phyloP scores from a whole-genome alignment of 2,113 vertebrate species.

The Rousettus leschenaultii region DNA sequence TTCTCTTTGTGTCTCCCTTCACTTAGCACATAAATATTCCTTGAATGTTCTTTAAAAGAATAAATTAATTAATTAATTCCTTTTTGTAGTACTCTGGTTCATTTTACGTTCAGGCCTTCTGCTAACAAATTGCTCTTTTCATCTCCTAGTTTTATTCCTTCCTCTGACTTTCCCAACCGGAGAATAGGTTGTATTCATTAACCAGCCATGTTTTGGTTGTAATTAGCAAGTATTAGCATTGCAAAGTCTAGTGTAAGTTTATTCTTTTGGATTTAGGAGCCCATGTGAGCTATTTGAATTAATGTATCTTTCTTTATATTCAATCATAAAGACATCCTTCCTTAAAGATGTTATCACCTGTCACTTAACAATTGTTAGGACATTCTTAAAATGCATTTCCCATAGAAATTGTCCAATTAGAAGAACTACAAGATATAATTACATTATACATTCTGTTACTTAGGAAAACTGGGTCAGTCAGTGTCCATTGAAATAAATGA shows the following conservation, averaged over 20 bases:
- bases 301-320: neutral
- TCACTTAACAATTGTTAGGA: slow-evolving; percentile 6
- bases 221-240: neutral
- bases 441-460: neutral
- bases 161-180: neutral
- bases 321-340: neutral
- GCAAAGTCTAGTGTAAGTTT: neutral
- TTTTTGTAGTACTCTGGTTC: neutral
- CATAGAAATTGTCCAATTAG: slow-evolving; percentile 20
- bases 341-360: neutral
- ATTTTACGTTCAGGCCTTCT: neutral
- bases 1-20: neutral
- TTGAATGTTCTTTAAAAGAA: neutral
- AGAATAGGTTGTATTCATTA: neutral
- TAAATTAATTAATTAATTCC: neutral
- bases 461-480: neutral
- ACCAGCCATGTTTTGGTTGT: neutral
- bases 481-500: neutral
- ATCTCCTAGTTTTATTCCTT: neutral
- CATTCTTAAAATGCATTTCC: neutral
- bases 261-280: neutral
- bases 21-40: neutral
- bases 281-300: neutral
- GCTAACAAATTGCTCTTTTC: neutral
- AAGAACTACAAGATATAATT: neutral